A percentile compares a stretch with the other conserved stretches of the same genome.
Conservation (phyloP, 2,797 vertebrate genomes). For the Falco biarmicus region DNA sequence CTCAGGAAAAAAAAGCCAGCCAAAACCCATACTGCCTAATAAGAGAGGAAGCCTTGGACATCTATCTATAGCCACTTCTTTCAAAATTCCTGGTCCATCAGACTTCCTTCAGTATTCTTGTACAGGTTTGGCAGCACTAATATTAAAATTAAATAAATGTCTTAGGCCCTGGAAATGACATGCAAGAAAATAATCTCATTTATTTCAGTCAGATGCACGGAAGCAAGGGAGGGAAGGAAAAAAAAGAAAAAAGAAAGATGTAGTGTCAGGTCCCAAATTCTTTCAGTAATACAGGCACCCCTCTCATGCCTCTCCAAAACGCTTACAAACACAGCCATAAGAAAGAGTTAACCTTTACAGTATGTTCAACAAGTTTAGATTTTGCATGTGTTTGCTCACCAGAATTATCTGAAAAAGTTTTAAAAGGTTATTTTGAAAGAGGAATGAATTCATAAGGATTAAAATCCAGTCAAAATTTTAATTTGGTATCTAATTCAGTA, state of each 20-base stretch:
- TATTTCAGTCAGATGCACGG: neutral
- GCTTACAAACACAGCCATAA: neutral
- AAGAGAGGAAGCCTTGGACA: neutral
- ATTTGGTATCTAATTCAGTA: neutral
- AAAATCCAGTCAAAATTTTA: neutral
- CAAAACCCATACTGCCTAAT: neutral
- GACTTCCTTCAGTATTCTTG: neutral
- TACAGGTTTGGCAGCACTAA: neutral
- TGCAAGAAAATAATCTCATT: neutral
- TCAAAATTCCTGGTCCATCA: neutral
- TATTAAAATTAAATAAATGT: neutral
- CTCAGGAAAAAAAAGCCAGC: neutral
- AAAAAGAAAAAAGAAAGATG: too few species aligned
- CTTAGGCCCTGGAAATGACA: neutral
- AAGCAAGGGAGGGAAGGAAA: neutral
- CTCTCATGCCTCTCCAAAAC: neutral
- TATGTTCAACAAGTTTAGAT: neutral
- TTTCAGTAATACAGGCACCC: neutral
- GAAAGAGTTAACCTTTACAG: neutral
- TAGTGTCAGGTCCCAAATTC: neutral
- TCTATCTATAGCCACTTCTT: neutral
- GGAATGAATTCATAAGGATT: neutral
- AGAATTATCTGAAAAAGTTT: neutral
- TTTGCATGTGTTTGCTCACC: neutral
- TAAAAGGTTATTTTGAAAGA: neutral